Evolutionary conservation across 2,113 vertebrate species (phyloP).

Genomic region (Parus major): DNA sequence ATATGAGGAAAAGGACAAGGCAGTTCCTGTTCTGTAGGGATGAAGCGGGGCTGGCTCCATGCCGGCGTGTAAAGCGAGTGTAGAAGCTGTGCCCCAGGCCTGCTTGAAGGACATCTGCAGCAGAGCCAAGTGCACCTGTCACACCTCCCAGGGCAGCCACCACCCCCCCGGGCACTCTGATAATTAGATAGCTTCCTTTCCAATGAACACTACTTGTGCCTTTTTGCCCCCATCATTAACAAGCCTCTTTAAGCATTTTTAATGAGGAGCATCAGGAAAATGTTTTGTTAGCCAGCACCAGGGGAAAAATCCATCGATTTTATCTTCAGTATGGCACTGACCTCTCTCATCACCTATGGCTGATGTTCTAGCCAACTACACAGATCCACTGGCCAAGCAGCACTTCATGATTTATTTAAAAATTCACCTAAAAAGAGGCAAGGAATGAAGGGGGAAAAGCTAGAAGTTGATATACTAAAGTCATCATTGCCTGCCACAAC

Average conservation of each 20-base stretch:
- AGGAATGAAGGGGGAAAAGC: neutral
- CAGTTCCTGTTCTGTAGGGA: neutral
- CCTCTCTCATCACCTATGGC: neutral
- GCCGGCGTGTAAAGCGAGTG: neutral
- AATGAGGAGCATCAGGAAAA: neutral
- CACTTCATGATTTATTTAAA: neutral
- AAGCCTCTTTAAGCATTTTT: neutral
- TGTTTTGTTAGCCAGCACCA: neutral
- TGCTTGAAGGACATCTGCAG: neutral
- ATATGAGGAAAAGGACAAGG: neutral
- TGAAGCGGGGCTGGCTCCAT: accelerated
- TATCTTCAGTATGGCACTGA: neutral
- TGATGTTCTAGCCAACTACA: neutral
- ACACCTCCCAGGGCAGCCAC: neutral
- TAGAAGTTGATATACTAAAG: neutral
- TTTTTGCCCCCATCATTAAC: neutral
- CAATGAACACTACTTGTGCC: neutral
- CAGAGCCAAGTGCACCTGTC: neutral
- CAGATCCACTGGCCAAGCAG: neutral
- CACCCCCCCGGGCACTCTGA: accelerated
- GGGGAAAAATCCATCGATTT: neutral
- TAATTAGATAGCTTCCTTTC: neutral
- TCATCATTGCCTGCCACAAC: neutral
- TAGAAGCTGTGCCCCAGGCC: neutral
- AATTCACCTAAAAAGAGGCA: neutral